Base-by-base conservation (phyloP, 2,888 invertebrate species). In the Agrilus mali region DNA sequence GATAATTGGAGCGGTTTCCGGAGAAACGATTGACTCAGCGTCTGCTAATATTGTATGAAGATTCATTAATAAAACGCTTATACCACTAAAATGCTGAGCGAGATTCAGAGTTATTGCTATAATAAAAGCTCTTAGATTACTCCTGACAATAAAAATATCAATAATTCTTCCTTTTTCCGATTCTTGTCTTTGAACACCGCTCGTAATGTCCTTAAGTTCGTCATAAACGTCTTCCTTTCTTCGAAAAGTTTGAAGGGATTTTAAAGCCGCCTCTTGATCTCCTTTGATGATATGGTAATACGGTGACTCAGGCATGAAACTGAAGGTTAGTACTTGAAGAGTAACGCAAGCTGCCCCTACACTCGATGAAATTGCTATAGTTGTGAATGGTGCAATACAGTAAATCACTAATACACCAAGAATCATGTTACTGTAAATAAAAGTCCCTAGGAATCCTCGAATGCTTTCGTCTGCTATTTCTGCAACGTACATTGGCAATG, bases 391-490 rank as follows among this genome's bases (percentile, higher is more conserved):
- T 1, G 61, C 65, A 2, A 67, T 59, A 17, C 63, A 58, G 44
- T 66, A 66, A 0, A 65, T 57, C 2, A 63, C 45, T 3, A 66
- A 47, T 34, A 66, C 61, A 7, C 67, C 67, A 13, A 63, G 50
- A 8, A 66, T 53, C 64, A 65, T 64, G 60, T 65, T 64, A 13
- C 65, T 54, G 48, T 65, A 66, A 40, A 66, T 65, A 17, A 63
- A 57, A n/a, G 64, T 60, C 1, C 64, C 61, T 8, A 67, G 49
- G 44, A 65, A 63, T 13, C 67, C 67, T 31, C 66, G 47, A 32
- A 67, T 64, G 44, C 62, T 61, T 40, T 65, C 63, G 48, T 66
- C 65, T 4, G 67, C 65, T 40, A 65, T 63, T 53, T 67, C 66
- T 4, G 64, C 65, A 10, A 66, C 61, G 49, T 63, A 66, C 66